These are phyloP conservation scores for Apaloderma vittatum DNA, from an alignment of 2,113 vertebrate genomes.

Conservation along the genomic window DNA sequence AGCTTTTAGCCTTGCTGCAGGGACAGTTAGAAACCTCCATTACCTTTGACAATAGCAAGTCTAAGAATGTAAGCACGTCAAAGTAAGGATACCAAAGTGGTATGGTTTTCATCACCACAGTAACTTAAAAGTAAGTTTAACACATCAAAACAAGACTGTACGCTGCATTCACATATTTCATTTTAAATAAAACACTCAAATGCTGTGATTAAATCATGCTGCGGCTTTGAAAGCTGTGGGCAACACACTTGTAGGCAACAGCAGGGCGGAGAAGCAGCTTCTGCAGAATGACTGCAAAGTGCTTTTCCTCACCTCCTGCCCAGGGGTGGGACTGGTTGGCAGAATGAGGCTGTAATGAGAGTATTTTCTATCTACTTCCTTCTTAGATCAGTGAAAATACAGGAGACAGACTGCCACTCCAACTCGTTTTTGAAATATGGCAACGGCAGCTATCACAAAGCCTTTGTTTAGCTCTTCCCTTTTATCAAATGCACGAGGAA, in stretches of 20 bases:
- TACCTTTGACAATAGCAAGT: conserved; percentile 23
- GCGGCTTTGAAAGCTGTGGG: neutral
- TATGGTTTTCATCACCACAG: conserved; percentile 7
- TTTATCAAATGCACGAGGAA: neutral
- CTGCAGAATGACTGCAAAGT: neutral
- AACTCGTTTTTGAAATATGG: neutral
- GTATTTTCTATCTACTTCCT: neutral
- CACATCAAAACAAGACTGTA: neutral
- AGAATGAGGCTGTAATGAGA: neutral
- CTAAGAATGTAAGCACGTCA: conserved; percentile 34
- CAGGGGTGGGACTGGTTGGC: neutral
- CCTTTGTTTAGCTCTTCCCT: neutral
- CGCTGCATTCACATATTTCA: neutral
- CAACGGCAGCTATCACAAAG: neutral
- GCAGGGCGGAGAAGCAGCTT: neutral
- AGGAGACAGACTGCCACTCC: neutral
- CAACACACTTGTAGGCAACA: neutral
- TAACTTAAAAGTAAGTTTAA: neutral
- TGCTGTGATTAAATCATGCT: neutral
- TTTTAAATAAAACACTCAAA: neutral
- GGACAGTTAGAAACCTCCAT: neutral
- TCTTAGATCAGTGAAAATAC: neutral
- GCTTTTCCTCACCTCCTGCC: neutral
- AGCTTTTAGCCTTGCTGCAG: neutral
- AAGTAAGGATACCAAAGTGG: neutral